These are phyloP conservation scores for Rhombomys opimus DNA, from an alignment of 2,113 vertebrate species.

Conservation along the genomic window DNA sequence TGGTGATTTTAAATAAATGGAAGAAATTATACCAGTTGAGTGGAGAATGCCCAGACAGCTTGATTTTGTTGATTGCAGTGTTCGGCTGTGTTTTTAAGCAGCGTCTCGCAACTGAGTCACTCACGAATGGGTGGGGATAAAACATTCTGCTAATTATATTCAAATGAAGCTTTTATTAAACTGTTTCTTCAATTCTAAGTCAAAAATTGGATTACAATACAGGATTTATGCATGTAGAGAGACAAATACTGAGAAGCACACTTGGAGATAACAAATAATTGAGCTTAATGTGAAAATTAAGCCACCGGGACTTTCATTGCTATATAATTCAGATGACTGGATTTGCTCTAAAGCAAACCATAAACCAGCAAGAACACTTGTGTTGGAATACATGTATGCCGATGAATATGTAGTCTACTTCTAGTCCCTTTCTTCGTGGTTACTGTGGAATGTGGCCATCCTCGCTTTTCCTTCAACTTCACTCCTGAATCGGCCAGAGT, in stretches of 20 bases:
- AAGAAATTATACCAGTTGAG: conserved; percentile 19
- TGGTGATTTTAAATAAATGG: not conserved
- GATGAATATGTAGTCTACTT: not conserved
- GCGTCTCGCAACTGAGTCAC: conserved; percentile 16
- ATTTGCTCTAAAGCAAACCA: conserved; percentile 25
- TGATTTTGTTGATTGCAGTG: not conserved
- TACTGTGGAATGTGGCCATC: not conserved
- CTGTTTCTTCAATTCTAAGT: conserved; percentile 54
- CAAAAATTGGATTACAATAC: conserved; percentile 31
- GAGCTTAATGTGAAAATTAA: conserved; percentile 58
- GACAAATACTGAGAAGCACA: not conserved
- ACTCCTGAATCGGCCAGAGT: not conserved
- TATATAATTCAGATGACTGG: not conserved
- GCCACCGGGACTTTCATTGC: conserved; percentile 9
- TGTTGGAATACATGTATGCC: not conserved
- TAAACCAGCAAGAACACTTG: not conserved
- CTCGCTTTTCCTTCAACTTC: not conserved
- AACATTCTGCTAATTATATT: conserved; percentile 45
- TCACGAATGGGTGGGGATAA: not conserved
- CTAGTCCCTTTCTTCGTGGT: not conserved
- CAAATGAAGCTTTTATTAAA: conserved; percentile 53
- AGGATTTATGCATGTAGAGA: not conserved
- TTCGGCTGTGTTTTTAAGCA: conserved; percentile 45
- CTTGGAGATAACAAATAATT: conserved; percentile 35
- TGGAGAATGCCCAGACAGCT: conserved; percentile 11